Base-by-base conservation (phyloP, 2,113 vertebrate genomes). In the Aspiorhynchus laticeps region DNA sequence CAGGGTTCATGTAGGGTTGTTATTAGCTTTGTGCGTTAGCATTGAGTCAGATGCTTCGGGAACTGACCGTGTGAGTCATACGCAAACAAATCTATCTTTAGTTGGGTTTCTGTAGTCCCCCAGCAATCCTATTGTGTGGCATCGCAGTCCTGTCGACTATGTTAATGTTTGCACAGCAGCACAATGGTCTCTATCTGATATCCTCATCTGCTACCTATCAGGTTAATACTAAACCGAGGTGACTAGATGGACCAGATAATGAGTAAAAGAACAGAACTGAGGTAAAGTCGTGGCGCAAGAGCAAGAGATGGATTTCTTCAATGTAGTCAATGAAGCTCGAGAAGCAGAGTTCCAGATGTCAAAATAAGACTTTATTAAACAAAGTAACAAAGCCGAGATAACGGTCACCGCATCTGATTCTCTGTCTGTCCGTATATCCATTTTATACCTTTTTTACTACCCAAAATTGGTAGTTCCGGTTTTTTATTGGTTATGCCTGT, bases 31-130 rank as follows among this genome's bases (percentile, higher is more conserved):
- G 63, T 83, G 63, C 43, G 26, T 83, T 83, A 74, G 69, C 67
- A 84, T 74, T 36, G 82, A 84, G 48, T 84, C 69, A 73, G 69
- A 84, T 74, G 69, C 69, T 84, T 84, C 69, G 7, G 83, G 28
- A 84, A 74, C 83, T 84, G 69, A 74, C 83, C 33, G 28, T 53
- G 65, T 83, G 81, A 83, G 81, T 83, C 81, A 83, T 83, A 51
- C 43, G 28, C 81, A 83, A 84, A 84, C 69, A 84, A 84, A n/a
- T 74, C 83, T 74, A 74, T 84, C 83, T 84, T 74, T 84, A 59
- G 83, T 84, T 74, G 51, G 67, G 48, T 83, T 83, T 83, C 81
- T 83, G 43, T 74, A 41, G 69, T 84, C 46, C 33, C 67, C 69
- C 69, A 56, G 83, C 83, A 74, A 84, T 24, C 28, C 65, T 84